These are phyloP conservation scores for Eremobia ochroleuca DNA, from an alignment of 2,888 invertebrate genomes.

Conservation along the genomic window DNA sequence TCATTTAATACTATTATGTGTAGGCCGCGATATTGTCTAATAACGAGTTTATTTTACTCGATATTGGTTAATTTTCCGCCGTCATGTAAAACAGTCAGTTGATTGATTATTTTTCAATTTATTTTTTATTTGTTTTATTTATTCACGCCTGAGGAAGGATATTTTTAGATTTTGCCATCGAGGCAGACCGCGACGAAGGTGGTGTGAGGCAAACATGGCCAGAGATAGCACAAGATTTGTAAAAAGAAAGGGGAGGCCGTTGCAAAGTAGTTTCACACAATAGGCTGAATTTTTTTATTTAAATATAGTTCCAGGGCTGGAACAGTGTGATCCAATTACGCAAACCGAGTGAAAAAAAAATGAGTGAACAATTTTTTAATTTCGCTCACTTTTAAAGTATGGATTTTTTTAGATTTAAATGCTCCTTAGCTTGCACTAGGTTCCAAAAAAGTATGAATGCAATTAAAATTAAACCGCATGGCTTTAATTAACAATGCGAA, in stretches of 20 bases:
- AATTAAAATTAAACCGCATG: neutral
- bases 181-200: neutral
- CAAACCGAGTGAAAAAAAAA: neutral
- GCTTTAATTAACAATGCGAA: neutral
- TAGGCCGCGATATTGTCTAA: conserved; percentile 86
- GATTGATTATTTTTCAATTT: conserved; percentile 1
- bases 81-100: conserved; percentile 43
- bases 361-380: neutral
- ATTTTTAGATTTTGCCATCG: neutral
- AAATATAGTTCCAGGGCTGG: too few relatives aligned
- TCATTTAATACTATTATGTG: conserved; percentile 64
- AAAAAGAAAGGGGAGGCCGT: neutral
- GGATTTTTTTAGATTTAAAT: neutral
- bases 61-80: conserved; percentile 20
- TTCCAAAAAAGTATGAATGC: neutral
- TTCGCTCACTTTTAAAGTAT: neutral
- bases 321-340: neutral
- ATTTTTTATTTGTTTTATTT: conserved; percentile 20
- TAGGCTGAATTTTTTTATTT: neutral
- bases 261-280: neutral
- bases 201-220: neutral
- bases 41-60: conserved; percentile 59
- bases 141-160: neutral
- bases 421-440: neutral
- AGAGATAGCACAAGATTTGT: neutral